A percentile compares a stretch with the other conserved stretches of the same genome.
Evolutionary conservation across 2,797 vertebrate species (phyloP).

Genomic region (Pipistrellus kuhlii): DNA sequence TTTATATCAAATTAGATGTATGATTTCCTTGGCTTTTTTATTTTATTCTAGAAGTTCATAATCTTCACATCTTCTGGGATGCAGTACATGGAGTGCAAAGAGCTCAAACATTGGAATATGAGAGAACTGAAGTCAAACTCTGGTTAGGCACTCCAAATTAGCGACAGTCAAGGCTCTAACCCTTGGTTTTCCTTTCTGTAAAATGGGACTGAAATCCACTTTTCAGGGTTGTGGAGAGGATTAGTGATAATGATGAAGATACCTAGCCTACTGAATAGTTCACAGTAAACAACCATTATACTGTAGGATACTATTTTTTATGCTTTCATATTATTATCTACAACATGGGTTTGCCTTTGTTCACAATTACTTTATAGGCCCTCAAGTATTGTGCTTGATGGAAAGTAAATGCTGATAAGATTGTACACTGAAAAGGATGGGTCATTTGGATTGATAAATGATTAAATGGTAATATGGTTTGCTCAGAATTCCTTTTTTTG

Average conservation of each 20-base stretch:
- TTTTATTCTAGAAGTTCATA: neutral
- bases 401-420: neutral
- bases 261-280: neutral
- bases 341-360: neutral
- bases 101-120: neutral
- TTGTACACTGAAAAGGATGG: neutral
- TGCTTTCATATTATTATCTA: neutral
- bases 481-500: neutral
- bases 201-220: neutral
- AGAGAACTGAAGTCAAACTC: neutral
- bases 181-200: conserved; percentile 1
- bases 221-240: neutral
- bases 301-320: neutral
- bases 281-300: neutral
- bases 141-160: neutral
- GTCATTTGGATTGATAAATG: neutral
- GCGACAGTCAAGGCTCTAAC: neutral
- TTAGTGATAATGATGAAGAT: neutral
- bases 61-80: neutral
- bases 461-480: neutral
- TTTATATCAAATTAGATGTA: conserved; percentile 14
- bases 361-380: neutral
- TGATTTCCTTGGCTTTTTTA: neutral
- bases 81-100: neutral
- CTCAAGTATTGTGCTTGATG: conserved; percentile 17